Evolutionary conservation across 2,113 vertebrate species (phyloP).

Genomic region (Hyaena hyaena): DNA sequence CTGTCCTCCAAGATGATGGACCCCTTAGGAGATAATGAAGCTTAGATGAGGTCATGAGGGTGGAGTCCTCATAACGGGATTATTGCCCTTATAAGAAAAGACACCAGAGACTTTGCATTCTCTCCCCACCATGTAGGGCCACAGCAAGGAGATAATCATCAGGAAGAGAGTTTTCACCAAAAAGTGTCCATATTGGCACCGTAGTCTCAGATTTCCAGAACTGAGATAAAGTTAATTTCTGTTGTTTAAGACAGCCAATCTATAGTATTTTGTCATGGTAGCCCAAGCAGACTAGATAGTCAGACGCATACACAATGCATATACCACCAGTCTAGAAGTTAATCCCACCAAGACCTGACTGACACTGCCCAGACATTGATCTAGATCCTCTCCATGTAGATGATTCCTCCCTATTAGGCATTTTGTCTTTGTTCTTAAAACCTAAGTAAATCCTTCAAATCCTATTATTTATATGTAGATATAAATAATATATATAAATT

Average conservation of each 20-base stretch:
- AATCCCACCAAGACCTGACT: neutral
- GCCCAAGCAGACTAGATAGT: neutral
- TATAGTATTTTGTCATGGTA: neutral
- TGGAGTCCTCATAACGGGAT: neutral
- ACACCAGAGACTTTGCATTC: neutral
- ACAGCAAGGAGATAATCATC: neutral
- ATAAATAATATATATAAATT: neutral
- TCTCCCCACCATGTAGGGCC: neutral
- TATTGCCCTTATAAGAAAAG: neutral
- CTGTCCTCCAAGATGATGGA: neutral
- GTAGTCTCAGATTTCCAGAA: neutral
- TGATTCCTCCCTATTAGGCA: neutral
- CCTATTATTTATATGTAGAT: neutral
- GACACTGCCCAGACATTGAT: neutral
- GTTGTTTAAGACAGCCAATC: neutral
- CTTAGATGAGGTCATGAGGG: neutral
- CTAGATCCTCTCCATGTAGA: neutral
- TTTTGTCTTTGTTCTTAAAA: neutral
- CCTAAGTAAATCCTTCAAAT: neutral
- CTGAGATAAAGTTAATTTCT: neutral
- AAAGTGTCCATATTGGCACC: neutral
- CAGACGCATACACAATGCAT: neutral
- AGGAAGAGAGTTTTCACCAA: neutral
- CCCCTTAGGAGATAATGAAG: neutral
- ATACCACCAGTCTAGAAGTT: neutral